A percentile compares a stretch with the other conserved stretches of the same genome.
These are phyloP conservation scores for Xanthorhoe spadicearia DNA, from an alignment of 2,888 invertebrate genomes.

Conservation along the genomic window DNA sequence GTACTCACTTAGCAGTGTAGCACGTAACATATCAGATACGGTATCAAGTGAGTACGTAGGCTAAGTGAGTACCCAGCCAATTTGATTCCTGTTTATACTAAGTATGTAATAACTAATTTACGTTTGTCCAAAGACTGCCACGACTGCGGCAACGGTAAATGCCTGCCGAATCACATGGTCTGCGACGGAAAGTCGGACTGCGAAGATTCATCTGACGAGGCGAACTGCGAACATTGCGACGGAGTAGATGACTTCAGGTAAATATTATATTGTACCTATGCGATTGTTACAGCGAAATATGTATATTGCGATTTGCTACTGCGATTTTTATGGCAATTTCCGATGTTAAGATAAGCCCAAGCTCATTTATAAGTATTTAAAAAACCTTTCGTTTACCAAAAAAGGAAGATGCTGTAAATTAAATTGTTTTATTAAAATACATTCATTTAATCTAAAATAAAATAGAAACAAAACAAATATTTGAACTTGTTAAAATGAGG, in stretches of 20 bases:
- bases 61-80: too few relatives aligned
- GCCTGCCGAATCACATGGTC: conserved; percentile 84
- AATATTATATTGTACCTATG: conserved; percentile 34
- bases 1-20: too few relatives aligned
- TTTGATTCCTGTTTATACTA: not conserved
- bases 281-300: conserved; percentile 36
- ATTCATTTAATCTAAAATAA: too few relatives aligned
- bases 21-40: too few relatives aligned
- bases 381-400: not conserved
- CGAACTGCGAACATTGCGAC: conserved; percentile 63
- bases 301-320: conserved; percentile 27
- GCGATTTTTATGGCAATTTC: conserved; percentile 1
- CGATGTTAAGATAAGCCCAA: not conserved
- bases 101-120: conserved; percentile 39
- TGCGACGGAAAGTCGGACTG: conserved; percentile 86
- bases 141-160: conserved; percentile 84
- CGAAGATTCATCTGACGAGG: conserved; percentile 85
- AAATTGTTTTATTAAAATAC: too few relatives aligned
- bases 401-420: not conserved
- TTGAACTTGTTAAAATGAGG: too few relatives aligned
- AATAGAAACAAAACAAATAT: too few relatives aligned
- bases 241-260: conserved; percentile 74
- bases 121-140: conserved; percentile 73
- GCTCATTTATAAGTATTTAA: not conserved
- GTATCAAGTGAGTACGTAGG: too few relatives aligned